Conservation (phyloP, 1,140 invertebrate genomes). For the Halictus rubicundus region DNA sequence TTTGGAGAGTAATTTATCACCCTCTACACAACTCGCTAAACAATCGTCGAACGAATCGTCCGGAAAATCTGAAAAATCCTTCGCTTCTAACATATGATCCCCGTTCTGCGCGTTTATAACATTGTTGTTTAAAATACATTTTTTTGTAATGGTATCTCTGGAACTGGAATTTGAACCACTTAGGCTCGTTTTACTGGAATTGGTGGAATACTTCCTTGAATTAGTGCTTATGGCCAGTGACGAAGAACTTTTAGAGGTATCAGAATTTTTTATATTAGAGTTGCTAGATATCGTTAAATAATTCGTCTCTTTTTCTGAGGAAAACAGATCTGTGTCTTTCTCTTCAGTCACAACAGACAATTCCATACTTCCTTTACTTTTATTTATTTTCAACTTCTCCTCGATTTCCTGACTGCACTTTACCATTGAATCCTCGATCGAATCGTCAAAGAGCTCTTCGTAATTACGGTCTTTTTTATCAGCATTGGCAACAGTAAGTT, state of each 20-base stretch:
- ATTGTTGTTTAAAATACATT: conserved; percentile 29
- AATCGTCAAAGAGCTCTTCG: conserved; percentile 72
- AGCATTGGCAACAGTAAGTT: background rate
- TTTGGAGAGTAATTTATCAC: conserved; percentile 52
- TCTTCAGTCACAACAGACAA: background rate
- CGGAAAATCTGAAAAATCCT: conserved; percentile 30
- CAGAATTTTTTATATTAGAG: background rate
- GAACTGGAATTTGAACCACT: conserved; percentile 2
- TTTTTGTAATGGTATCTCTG: background rate
- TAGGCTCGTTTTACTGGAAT: conserved; percentile 13
- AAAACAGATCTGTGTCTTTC: conserved; percentile 2
- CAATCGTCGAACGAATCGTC: conserved; percentile 73
- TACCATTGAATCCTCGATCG: conserved; percentile 70
- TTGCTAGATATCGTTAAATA: background rate
- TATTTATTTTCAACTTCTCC: conserved; percentile 58
- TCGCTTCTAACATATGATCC: conserved; percentile 13
- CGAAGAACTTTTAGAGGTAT: conserved; percentile 5
- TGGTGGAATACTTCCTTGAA: conserved; percentile 51
- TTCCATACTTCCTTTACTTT: background rate
- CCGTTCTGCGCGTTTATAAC: background rate
- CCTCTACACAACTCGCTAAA: conserved; percentile 60
- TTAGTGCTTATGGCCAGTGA: background rate
- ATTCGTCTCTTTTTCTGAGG: background rate
- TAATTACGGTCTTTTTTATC: conserved; percentile 42
- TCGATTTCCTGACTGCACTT: conserved; percentile 74